phyloP scores from a whole-genome alignment of 2,113 vertebrate species.

The Eubucco bourcierii region DNA sequence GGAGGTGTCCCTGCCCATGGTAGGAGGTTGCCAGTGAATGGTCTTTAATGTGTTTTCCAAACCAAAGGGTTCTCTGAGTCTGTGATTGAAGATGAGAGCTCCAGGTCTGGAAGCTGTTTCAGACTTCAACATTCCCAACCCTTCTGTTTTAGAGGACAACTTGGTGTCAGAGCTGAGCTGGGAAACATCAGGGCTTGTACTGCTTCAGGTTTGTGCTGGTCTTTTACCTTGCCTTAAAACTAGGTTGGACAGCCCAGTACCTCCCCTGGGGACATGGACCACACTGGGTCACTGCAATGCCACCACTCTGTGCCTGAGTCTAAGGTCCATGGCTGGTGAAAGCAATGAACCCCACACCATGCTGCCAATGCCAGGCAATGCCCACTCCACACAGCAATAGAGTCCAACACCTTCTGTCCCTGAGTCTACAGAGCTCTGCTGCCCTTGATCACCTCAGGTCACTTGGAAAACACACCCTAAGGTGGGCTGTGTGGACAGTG shows the following conservation, averaged over 20 bases:
- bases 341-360: background rate
- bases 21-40: no score
- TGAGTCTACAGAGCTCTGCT: background rate
- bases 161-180: background rate
- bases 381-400: background rate
- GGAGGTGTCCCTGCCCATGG: no score
- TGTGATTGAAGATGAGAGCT: background rate
- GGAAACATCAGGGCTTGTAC: background rate
- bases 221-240: background rate
- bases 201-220: background rate
- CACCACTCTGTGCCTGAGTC: background rate
- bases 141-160: background rate
- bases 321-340: background rate
- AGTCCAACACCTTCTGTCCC: background rate
- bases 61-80: no score
- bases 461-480: background rate
- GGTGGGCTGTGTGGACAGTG: background rate
- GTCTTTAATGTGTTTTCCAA: no score
- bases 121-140: background rate
- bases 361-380: rapidly evolving
- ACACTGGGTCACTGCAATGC: rapidly evolving
- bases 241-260: background rate
- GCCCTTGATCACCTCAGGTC: background rate
- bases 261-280: background rate
- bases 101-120: background rate